A percentile compares a stretch with the other conserved stretches of the same genome.
phyloP scores from a whole-genome alignment of 2,888 invertebrate species.

The Philonicus albiceps region DNA sequence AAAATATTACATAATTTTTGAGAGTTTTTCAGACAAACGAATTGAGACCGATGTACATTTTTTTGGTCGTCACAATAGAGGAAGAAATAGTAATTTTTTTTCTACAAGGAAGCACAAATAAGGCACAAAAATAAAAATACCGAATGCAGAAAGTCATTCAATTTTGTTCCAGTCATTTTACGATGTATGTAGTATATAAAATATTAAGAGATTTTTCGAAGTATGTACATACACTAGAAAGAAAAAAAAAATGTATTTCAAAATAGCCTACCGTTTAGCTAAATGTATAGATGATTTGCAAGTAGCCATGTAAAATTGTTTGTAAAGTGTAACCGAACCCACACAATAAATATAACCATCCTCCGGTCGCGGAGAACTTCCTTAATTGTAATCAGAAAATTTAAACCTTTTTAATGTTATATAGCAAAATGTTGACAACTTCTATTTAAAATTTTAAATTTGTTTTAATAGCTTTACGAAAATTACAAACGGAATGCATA shows the following conservation, averaged over 20 bases:
- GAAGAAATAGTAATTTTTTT: background rate
- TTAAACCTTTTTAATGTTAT: background rate
- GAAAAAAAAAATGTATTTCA: background rate
- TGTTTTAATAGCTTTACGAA: background rate
- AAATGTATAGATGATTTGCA: background rate
- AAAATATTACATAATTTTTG: background rate
- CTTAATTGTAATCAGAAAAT: background rate
- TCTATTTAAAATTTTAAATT: background rate
- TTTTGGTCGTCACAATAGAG: background rate
- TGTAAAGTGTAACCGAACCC: background rate
- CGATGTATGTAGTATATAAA: background rate
- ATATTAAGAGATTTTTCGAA: background rate
- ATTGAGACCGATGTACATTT: background rate
- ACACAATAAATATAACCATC: background rate
- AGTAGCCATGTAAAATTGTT: background rate
- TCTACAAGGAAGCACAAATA: background rate
- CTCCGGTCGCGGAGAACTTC: background rate
- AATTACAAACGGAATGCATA: background rate
- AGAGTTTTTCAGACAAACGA: background rate
- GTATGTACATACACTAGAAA: background rate
- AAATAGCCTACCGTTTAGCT: background rate
- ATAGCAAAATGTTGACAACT: background rate
- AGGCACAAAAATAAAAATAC: background rate
- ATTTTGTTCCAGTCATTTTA: background rate
- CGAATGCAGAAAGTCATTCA: background rate